phyloP scores from a whole-genome alignment of 2,888 invertebrate genomes.

The Ganaspis brasiliensis region DNA sequence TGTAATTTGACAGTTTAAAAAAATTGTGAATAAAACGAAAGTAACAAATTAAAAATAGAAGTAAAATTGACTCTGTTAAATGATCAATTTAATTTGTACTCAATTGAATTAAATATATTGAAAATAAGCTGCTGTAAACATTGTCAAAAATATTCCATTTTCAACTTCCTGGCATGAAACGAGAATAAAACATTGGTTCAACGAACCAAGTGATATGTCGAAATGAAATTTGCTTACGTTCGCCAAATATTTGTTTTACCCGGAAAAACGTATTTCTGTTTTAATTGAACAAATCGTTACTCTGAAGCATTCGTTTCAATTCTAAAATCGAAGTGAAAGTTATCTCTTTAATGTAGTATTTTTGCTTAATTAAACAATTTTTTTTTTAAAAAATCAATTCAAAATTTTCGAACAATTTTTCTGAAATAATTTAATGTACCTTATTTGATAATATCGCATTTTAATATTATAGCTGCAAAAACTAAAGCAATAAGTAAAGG shows the following conservation, averaged over 20 bases:
- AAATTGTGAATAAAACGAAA: too few relatives aligned
- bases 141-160: background rate
- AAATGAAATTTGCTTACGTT: constrained; percentile 36
- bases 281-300: constrained; percentile 9
- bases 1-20: too few relatives aligned
- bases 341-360: background rate
- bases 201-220: background rate
- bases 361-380: background rate
- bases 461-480: too few relatives aligned
- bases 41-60: too few relatives aligned
- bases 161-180: background rate
- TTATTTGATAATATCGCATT: too few relatives aligned
- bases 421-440: too few relatives aligned
- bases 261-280: constrained; percentile 17
- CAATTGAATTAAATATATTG: too few relatives aligned
- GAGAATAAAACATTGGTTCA: background rate
- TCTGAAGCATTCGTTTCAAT: background rate
- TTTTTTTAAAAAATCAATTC: background rate
- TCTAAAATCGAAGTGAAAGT: background rate
- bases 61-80: too few relatives aligned
- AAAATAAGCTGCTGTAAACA: background rate
- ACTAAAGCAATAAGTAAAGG: background rate
- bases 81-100: too few relatives aligned
- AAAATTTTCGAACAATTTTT: too few relatives aligned
- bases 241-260: constrained; percentile 10